phyloP scores from a whole-genome alignment of 2,888 invertebrate species.

The Oscheius sp. region DNA sequence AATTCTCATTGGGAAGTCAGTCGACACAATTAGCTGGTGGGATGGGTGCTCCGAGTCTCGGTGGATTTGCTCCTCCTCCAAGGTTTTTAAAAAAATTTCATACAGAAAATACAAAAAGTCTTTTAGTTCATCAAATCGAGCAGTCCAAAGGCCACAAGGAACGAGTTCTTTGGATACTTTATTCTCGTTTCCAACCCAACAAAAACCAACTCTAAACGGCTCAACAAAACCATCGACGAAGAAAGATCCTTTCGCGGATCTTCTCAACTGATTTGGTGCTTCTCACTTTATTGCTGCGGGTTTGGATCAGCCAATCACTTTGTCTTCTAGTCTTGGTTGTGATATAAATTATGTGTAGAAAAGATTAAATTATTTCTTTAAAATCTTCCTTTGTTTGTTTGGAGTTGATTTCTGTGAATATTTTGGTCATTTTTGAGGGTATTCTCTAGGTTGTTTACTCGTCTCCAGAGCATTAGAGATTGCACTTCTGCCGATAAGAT shows the following conservation, averaged over 20 bases:
- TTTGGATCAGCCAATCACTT: neutral
- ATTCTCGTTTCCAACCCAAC: conserved; percentile 22
- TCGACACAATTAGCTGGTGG: neutral
- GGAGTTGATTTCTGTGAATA: neutral
- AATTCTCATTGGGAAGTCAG: neutral
- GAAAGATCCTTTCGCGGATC: conserved; percentile 34
- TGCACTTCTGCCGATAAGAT: conserved; percentile 25
- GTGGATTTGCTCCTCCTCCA: neutral
- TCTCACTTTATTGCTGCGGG: conserved; percentile 8
- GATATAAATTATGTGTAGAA: neutral
- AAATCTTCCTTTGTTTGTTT: neutral
- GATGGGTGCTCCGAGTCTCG: neutral
- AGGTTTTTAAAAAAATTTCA: neutral
- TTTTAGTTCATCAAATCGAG: conserved; percentile 28
- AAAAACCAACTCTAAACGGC: conserved; percentile 32
- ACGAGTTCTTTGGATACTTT: conserved; percentile 26
- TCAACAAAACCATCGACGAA: neutral
- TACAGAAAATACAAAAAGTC: neutral
- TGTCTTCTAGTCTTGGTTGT: conserved; percentile 9
- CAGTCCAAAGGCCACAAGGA: conserved; percentile 25
- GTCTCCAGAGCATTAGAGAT: neutral
- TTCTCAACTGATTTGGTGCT: conserved; percentile 17
- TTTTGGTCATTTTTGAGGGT: neutral
- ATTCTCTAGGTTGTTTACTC: conserved; percentile 17
- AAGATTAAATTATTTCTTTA: conserved; percentile 8